Base-by-base conservation (phyloP, 2,113 vertebrate genomes). In the Geococcyx californianus region DNA sequence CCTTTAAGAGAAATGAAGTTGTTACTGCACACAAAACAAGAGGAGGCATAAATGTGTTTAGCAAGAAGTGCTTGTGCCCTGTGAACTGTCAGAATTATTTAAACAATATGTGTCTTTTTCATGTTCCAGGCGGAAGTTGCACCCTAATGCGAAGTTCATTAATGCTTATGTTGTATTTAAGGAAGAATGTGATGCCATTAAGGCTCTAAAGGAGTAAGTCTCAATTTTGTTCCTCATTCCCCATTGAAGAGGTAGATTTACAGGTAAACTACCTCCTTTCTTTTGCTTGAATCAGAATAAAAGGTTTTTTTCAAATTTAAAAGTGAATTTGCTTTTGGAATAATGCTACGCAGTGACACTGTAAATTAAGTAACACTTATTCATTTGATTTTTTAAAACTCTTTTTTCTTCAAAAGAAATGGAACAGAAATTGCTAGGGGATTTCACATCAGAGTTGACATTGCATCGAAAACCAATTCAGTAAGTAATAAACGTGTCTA, bases 161-260 rank as follows among this genome's bases (percentile, higher is more conserved):
- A 99, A 99, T 17, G 99, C 99, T 23, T 99, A 99, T 3, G 87
- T 99, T 10, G 99, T 99, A n/a, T 99, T 99, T 90, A 98, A 98
- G 67, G 98, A 99, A 3, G 97, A 99, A 51, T 90, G 93, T 1
- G 97, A 96, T 8, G 99, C 98, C 9, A 7, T 60, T 19, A 97
- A 92, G 36, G 99, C 99, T 13, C 52, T 99, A 56, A 94, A 98
- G 52, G 98, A 98, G 99, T 99, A 94, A 96, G 82, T 95, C 45
- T 59, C 13, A 24, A 31, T 94, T 79, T 84, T 90, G 31, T 87
- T 87, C 44, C 44, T 86, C 8, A 3, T 80, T 40, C 23, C 31
- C 19, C 70, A 13, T 73, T 90, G 51, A 56, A 51, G 28, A 58
- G 7, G 10, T 74, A 11, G 23, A 64, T 63, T 62, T 44, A 24